phyloP scores from a whole-genome alignment of 2,797 vertebrate genomes.

The Pangasius mekongensis region DNA sequence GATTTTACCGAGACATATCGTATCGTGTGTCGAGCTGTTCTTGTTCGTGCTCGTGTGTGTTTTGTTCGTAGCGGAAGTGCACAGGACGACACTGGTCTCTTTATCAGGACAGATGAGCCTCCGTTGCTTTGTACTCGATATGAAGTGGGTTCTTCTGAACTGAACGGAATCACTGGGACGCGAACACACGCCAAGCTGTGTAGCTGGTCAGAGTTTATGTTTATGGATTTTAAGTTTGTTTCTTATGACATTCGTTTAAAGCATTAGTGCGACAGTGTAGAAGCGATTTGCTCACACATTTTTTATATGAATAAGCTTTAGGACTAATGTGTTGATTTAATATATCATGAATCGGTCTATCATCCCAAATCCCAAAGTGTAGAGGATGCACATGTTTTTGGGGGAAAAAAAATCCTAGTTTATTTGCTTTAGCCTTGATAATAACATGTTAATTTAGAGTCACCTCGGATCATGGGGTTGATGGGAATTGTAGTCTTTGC shows the following conservation, averaged over 20 bases:
- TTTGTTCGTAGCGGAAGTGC: constrained; percentile 56
- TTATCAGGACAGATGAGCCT: constrained; percentile 60
- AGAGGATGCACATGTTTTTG: background rate
- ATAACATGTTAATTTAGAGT: background rate
- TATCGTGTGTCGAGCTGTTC: constrained; percentile 72
- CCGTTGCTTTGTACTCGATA: constrained; percentile 16
- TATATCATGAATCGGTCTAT: background rate
- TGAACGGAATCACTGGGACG: constrained; percentile 27
- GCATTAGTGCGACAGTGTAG: background rate
- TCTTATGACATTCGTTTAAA: background rate
- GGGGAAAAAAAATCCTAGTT: background rate
- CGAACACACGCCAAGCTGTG: background rate
- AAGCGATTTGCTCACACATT: background rate
- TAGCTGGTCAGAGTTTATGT: constrained; percentile 23
- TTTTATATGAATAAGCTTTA: constrained; percentile 36
- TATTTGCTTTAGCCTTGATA: background rate
- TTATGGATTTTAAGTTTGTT: constrained; percentile 1
- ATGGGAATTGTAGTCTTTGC: constrained; percentile 42
- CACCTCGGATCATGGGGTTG: constrained; percentile 16
- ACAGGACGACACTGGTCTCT: constrained; percentile 78
- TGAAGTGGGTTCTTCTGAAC: constrained; percentile 39
- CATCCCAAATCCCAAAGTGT: background rate
- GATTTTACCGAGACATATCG: constrained; percentile 73
- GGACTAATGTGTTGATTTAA: constrained; percentile 1
- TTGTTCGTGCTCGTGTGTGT: constrained; percentile 75